These are phyloP conservation scores for Zosterops pallidus DNA, from an alignment of 2,113 vertebrate genomes.

Conservation along the genomic window DNA sequence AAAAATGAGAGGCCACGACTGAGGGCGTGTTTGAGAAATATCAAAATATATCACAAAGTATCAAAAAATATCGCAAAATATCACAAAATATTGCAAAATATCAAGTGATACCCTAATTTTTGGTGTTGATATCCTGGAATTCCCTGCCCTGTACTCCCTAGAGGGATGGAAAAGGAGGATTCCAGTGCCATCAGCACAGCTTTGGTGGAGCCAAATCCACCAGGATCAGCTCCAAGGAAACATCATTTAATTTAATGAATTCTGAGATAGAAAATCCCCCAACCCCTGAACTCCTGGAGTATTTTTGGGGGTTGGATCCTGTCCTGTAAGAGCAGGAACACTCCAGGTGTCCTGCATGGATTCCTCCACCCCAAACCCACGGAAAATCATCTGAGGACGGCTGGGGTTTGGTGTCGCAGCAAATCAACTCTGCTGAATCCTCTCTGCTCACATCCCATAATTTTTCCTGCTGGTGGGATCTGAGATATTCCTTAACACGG, in stretches of 20 bases:
- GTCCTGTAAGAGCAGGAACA: background rate
- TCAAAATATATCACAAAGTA: background rate
- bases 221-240: background rate
- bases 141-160: background rate
- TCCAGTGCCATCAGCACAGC: background rate
- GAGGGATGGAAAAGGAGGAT: background rate
- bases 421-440: background rate
- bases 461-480: background rate
- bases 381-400: accelerated
- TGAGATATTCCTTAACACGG: background rate
- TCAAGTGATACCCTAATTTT: background rate
- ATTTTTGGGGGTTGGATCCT: background rate
- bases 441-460: background rate
- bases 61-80: no score
- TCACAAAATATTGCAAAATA: accelerated
- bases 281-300: background rate
- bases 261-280: background rate
- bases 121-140: background rate
- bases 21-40: background rate
- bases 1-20: background rate
- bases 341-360: background rate
- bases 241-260: accelerated
- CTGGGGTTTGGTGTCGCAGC: background rate
- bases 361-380: background rate
- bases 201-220: background rate